Percentiles rank a stretch among this genome's conserved stretches.
These are phyloP conservation scores for Chymomyza procnemis DNA, from an alignment of 2,888 invertebrate species.

Conservation along the genomic window DNA sequence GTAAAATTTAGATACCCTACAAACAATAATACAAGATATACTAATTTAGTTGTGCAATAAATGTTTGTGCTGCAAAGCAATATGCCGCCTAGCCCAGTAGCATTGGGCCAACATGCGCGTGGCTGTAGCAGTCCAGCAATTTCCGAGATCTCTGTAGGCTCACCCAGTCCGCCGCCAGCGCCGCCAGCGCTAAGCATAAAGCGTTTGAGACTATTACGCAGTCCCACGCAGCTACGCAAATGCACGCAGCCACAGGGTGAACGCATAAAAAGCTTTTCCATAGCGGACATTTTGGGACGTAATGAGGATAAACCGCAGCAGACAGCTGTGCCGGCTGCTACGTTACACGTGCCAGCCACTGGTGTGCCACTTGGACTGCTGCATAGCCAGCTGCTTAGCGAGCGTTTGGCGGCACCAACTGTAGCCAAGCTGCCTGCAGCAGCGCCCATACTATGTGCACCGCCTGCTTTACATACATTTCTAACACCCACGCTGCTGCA, in stretches of 20 bases:
- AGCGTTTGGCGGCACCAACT: slow-evolving; percentile 10
- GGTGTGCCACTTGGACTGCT: slow-evolving; percentile 12
- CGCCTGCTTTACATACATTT: slow-evolving; percentile 73
- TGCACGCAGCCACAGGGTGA: slow-evolving; percentile 77
- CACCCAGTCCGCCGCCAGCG: slow-evolving; percentile 77
- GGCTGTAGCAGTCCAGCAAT: slow-evolving; percentile 74
- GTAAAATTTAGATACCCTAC: not conserved
- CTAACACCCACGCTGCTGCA: slow-evolving; percentile 81
- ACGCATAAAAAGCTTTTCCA: slow-evolving; percentile 94
- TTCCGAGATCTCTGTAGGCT: slow-evolving; percentile 79
- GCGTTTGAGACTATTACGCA: slow-evolving; percentile 56
- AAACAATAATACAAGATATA: not conserved
- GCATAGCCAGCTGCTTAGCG: slow-evolving; percentile 12
- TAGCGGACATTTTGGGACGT: slow-evolving; percentile 89
- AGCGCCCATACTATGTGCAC: slow-evolving; percentile 27
- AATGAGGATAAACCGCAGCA: slow-evolving; percentile 18
- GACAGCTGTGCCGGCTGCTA: slow-evolving; percentile 4
- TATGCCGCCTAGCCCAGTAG: slow-evolving; percentile 72
- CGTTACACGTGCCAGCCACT: not conserved
- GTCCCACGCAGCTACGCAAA: slow-evolving; percentile 53
- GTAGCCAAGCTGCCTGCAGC: not conserved
- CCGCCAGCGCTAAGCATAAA: slow-evolving; percentile 77
- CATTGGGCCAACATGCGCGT: slow-evolving; percentile 31
- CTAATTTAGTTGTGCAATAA: not conserved
- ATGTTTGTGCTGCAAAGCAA: slow-evolving; percentile 17